These are phyloP conservation scores for Chrysodeixis includens DNA, from an alignment of 2,888 invertebrate species.

Conservation along the genomic window DNA sequence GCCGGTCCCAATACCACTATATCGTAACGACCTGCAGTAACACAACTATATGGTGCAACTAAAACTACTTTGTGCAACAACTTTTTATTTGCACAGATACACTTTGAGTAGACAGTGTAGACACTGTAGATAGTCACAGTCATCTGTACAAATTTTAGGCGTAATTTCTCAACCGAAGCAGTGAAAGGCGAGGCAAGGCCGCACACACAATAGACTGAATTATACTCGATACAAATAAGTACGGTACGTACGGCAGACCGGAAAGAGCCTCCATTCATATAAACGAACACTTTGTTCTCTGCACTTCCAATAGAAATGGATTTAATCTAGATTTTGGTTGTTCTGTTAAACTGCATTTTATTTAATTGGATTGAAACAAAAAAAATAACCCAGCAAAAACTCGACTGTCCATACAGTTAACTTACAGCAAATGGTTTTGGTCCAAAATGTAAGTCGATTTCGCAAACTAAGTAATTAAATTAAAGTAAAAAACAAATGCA, in stretches of 20 bases:
- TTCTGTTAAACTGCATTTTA: slow-evolving; percentile 36
- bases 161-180: slow-evolving; percentile 79
- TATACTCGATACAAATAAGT: slow-evolving; percentile 70
- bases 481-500: too few species aligned
- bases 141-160: slow-evolving; percentile 68
- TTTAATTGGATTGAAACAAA: not conserved
- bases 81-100: slow-evolving; percentile 59
- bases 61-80: slow-evolving; percentile 49
- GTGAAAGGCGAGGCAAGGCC: slow-evolving; percentile 84
- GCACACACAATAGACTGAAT: slow-evolving; percentile 73
- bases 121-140: slow-evolving; percentile 7
- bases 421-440: too few species aligned
- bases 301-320: slow-evolving; percentile 73
- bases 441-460: too few species aligned
- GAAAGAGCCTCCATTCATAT: slow-evolving; percentile 80
- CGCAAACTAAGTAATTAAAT: too few species aligned
- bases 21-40: slow-evolving; percentile 16
- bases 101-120: slow-evolving; percentile 21
- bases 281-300: slow-evolving; percentile 77
- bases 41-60: slow-evolving; percentile 28
- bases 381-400: too few species aligned
- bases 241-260: slow-evolving; percentile 62
- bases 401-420: too few species aligned
- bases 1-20: not conserved
- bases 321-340: slow-evolving; percentile 58